A percentile compares a stretch with the other conserved stretches of the same genome.
Evolutionary conservation across 1,140 invertebrate species (phyloP).

Genomic region (Drosophila nebulosa): DNA sequence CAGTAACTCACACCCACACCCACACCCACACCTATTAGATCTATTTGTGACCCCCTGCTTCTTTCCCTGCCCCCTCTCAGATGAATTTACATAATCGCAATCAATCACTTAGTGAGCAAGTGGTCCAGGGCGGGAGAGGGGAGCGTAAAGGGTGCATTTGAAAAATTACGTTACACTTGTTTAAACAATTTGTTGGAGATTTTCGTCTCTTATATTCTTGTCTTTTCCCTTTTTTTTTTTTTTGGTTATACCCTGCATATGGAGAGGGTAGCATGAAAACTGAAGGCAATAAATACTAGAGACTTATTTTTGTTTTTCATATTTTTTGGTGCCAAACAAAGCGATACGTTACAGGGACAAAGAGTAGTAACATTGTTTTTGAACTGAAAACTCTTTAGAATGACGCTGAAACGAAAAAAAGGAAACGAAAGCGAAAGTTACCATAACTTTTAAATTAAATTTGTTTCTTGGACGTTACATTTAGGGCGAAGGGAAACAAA

Average conservation of each 20-base stretch:
- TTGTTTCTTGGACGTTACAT: too few species aligned
- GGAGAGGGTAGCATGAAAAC: background rate
- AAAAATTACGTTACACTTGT: constrained; percentile 74
- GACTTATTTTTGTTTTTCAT: too few species aligned
- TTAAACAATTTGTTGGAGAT: constrained; percentile 60
- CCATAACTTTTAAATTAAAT: too few species aligned
- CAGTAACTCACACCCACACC: background rate
- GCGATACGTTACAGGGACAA: too few species aligned
- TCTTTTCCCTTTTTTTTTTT: background rate
- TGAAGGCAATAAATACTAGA: too few species aligned
- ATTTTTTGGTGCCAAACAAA: too few species aligned
- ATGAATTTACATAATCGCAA: constrained; percentile 67
- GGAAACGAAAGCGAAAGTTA: too few species aligned
- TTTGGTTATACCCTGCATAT: background rate
- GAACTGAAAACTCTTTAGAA: too few species aligned
- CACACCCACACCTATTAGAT: background rate
- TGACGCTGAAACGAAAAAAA: too few species aligned
- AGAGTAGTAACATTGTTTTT: too few species aligned
- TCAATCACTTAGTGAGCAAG: constrained; percentile 49
- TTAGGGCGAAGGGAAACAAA: too few species aligned
- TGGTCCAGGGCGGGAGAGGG: background rate
- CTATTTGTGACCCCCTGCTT: background rate
- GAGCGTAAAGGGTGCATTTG: constrained; percentile 37
- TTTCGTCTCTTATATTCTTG: background rate
- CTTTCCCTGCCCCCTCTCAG: background rate